Percentiles rank a stretch among this genome's conserved stretches.
Evolutionary conservation across 2,888 invertebrate species (phyloP).

Genomic region (Nowickia ferox): DNA sequence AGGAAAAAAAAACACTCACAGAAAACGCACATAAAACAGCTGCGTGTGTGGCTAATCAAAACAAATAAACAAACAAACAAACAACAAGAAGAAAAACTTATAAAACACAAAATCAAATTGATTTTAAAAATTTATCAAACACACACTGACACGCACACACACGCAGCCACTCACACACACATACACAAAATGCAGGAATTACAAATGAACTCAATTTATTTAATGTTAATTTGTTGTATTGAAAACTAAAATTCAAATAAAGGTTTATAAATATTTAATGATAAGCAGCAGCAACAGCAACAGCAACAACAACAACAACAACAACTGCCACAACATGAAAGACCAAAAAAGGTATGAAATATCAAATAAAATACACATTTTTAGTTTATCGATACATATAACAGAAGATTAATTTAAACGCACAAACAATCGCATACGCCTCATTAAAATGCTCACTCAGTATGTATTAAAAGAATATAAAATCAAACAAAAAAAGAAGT

Average conservation of each 20-base stretch:
- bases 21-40: constrained; percentile 5
- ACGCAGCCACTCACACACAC: not conserved
- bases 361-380: constrained; percentile 37
- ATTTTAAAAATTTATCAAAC: constrained; percentile 54
- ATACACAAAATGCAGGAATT: constrained; percentile 4
- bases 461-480: constrained; percentile 39
- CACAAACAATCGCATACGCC: constrained; percentile 22
- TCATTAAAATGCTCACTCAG: constrained; percentile 53
- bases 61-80: constrained; percentile 43
- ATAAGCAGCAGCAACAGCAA: constrained; percentile 22
- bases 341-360: constrained; percentile 35
- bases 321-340: not conserved
- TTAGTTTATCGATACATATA: constrained; percentile 23
- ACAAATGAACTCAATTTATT: constrained; percentile 37
- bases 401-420: not conserved
- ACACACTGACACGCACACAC: not conserved
- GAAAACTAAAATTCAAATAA: constrained; percentile 64
- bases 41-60: constrained; percentile 71
- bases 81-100: not conserved
- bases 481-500: not conserved
- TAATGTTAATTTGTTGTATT: constrained; percentile 40
- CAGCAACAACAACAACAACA: constrained; percentile 2
- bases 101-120: constrained; percentile 43
- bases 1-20: not conserved
- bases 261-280: constrained; percentile 66